Percentiles rank a stretch among this genome's conserved stretches.
Conservation (phyloP, 2,888 invertebrate genomes). For the Agrochola litura region DNA sequence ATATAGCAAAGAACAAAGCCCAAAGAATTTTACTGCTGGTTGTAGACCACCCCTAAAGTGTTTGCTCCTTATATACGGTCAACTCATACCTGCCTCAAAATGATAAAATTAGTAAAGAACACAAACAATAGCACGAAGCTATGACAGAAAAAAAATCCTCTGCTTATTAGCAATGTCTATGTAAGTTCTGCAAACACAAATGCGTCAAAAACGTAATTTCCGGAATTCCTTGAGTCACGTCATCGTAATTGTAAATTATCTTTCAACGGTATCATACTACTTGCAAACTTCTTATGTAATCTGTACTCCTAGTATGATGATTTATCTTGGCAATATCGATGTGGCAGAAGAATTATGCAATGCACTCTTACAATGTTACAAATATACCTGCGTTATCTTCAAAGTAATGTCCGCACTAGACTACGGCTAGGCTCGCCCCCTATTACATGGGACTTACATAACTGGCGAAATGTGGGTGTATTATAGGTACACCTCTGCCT, state of each 20-base stretch:
- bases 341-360: background rate
- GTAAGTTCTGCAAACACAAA: background rate
- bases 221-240: background rate
- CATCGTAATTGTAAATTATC: no score
- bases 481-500: no score
- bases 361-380: background rate
- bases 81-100: background rate
- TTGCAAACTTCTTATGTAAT: background rate
- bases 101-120: no score
- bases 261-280: background rate
- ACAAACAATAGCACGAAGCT: background rate
- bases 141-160: no score
- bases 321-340: background rate
- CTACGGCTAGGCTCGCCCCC: no score
- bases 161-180: background rate
- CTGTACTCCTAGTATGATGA: conserved; percentile 1
- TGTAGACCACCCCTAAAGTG: background rate
- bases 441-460: no score
- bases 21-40: background rate
- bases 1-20: background rate
- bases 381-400: background rate
- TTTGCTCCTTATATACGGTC: background rate
- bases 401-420: background rate
- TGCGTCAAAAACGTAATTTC: background rate
- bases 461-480: no score